Percentiles rank a stretch among this genome's conserved stretches.
Conservation (phyloP, 1,140 invertebrate genomes). For the Heterodera schachtii region DNA sequence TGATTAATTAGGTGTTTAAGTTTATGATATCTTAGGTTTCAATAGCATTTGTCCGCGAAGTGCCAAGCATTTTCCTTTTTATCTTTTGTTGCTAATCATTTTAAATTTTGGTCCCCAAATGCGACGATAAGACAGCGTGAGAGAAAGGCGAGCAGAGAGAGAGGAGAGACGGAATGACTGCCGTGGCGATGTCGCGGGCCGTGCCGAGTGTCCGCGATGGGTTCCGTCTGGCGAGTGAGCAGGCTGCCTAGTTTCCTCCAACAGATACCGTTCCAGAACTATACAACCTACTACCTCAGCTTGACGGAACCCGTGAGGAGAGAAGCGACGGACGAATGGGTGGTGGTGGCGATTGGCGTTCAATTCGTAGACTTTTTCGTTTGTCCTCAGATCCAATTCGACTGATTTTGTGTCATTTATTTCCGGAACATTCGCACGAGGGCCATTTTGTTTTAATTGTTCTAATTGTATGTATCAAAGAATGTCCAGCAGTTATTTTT, state of each 20-base stretch:
- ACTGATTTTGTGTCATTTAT: too few relatives aligned
- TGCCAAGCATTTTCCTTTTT: background rate
- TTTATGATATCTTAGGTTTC: too few relatives aligned
- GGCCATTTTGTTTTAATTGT: too few relatives aligned
- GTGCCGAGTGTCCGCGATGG: background rate
- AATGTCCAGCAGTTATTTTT: too few relatives aligned
- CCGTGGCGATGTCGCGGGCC: background rate
- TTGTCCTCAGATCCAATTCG: too few relatives aligned
- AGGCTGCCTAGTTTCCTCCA: conserved; percentile 53
- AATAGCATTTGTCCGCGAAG: conserved; percentile 1
- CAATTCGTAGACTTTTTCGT: too few relatives aligned
- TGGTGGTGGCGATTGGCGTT: background rate
- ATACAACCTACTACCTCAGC: conserved; percentile 65
- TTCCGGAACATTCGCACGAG: too few relatives aligned
- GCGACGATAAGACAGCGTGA: background rate
- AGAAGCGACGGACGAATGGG: too few relatives aligned
- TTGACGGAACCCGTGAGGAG: background rate
- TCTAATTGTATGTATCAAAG: too few relatives aligned
- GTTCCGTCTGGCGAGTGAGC: conserved; percentile 48
- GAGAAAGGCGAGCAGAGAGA: background rate
- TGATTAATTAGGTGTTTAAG: too few relatives aligned
- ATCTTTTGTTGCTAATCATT: background rate
- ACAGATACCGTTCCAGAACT: conserved; percentile 52
- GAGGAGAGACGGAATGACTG: background rate
- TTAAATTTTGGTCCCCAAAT: background rate